phyloP scores from a whole-genome alignment of 1,140 invertebrate species.

The Drosophila ironensis region DNA sequence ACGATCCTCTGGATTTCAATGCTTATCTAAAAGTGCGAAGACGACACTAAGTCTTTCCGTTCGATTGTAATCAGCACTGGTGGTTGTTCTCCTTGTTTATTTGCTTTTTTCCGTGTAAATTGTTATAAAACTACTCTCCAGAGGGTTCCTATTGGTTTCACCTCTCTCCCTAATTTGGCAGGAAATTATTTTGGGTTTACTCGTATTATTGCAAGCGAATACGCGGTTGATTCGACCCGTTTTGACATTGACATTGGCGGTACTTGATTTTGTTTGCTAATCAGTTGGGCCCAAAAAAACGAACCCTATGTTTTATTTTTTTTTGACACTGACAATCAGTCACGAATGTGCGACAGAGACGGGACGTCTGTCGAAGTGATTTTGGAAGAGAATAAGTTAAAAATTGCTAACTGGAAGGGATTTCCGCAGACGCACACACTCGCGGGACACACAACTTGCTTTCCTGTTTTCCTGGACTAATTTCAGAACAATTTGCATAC shows the following conservation, averaged over 20 bases:
- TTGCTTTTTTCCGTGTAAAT: too few relatives aligned
- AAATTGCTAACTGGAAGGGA: slow-evolving; percentile 56
- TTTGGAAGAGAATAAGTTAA: slow-evolving; percentile 49
- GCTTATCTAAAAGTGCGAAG: neutral
- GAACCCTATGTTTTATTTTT: too few relatives aligned
- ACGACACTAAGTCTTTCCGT: neutral
- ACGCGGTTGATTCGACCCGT: slow-evolving; percentile 2
- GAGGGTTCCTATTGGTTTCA: neutral
- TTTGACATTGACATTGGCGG: slow-evolving; percentile 38
- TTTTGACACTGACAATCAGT: slow-evolving; percentile 44
- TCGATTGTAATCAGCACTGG: neutral
- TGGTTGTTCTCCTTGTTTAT: too few relatives aligned
- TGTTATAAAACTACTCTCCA: slow-evolving; percentile 14
- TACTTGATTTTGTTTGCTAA: slow-evolving; percentile 3
- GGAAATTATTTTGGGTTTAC: slow-evolving; percentile 1
- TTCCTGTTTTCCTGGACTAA: slow-evolving; percentile 2
- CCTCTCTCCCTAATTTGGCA: slow-evolving; percentile 8
- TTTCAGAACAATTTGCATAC: slow-evolving; percentile 9
- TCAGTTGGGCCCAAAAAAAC: slow-evolving; percentile 1
- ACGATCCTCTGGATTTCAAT: too few relatives aligned
- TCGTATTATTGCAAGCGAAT: slow-evolving; percentile 18
- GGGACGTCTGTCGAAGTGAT: slow-evolving; percentile 33
- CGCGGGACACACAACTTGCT: too few relatives aligned
- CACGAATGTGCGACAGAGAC: slow-evolving; percentile 10
- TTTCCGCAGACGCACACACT: slow-evolving; percentile 11